A percentile compares a stretch with the other conserved stretches of the same genome.
Evolutionary conservation across 2,888 invertebrate genomes (phyloP).

Genomic region (Cryptus armator): DNA sequence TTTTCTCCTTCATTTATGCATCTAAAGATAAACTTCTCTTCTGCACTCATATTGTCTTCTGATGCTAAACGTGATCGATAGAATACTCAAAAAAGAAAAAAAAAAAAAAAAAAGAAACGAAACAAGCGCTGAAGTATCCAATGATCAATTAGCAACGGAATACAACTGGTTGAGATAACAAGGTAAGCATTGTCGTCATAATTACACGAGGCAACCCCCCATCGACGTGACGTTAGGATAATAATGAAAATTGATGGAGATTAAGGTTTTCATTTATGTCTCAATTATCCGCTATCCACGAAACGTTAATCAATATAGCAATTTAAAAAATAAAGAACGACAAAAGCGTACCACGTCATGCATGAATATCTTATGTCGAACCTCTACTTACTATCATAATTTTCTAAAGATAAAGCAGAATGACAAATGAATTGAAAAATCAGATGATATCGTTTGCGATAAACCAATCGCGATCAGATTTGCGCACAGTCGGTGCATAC

Average conservation of each 20-base stretch:
- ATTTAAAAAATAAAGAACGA: not conserved
- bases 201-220: not conserved
- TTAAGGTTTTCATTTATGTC: not conserved
- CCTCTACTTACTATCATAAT: not conserved
- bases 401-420: not conserved
- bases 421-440: slow-evolving; percentile 31
- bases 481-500: not conserved
- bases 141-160: not conserved
- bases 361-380: not conserved
- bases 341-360: not conserved
- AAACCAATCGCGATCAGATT: not conserved
- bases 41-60: not conserved
- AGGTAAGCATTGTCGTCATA: not conserved
- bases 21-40: not conserved
- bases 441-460: not conserved
- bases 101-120: not conserved
- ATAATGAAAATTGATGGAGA: not conserved
- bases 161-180: not conserved
- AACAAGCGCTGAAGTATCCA: not conserved
- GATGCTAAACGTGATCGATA: not conserved
- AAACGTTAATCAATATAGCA: not conserved
- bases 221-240: not conserved
- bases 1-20: slow-evolving; percentile 48
- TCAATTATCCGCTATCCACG: not conserved
- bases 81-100: not conserved